Conservation (phyloP, 2,888 invertebrate genomes). For the Drosophila hamatofila region DNA sequence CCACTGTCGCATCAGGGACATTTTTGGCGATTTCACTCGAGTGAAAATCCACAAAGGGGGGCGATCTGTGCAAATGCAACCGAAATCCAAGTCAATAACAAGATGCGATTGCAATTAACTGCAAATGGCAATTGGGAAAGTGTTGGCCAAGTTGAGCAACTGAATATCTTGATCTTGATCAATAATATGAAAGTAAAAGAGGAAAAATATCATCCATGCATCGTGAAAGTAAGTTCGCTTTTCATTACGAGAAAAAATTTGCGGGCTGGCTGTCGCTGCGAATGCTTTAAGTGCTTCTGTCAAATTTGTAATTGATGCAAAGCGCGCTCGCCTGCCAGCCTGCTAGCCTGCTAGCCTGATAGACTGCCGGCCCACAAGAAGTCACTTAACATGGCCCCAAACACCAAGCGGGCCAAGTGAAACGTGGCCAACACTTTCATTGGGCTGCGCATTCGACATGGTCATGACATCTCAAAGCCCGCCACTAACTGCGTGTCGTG, state of each 20-base stretch:
- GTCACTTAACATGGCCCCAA: conserved; percentile 40
- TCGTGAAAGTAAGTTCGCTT: conserved; percentile 72
- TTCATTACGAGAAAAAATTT: conserved; percentile 55
- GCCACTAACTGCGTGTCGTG: conserved; percentile 16
- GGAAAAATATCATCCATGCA: conserved; percentile 29
- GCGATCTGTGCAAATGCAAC: conserved; percentile 11
- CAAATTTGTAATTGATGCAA: conserved; percentile 74
- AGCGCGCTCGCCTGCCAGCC: conserved; percentile 12
- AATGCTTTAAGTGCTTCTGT: conserved; percentile 64
- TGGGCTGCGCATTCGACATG: conserved; percentile 61
- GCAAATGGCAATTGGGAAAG: conserved; percentile 71
- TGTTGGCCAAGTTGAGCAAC: conserved; percentile 50
- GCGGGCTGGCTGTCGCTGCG: conserved; percentile 16
- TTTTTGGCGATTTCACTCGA: conserved; percentile 63
- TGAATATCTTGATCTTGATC: conserved; percentile 65
- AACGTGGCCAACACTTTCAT: conserved; percentile 67
- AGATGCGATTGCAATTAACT: conserved; percentile 58
- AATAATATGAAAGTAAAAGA: conserved; percentile 74
- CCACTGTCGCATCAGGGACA: conserved; percentile 58
- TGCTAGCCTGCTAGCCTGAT: not conserved
- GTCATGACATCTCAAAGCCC: conserved; percentile 66
- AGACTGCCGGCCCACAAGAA: conserved; percentile 30
- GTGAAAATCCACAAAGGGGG: conserved; percentile 45
- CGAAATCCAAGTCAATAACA: conserved; percentile 41
- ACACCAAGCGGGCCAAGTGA: conserved; percentile 27